A percentile compares a stretch with the other conserved stretches of the same genome.
Evolutionary conservation across 1,140 invertebrate genomes (phyloP).

Genomic region (Brachystomella parvula): DNA sequence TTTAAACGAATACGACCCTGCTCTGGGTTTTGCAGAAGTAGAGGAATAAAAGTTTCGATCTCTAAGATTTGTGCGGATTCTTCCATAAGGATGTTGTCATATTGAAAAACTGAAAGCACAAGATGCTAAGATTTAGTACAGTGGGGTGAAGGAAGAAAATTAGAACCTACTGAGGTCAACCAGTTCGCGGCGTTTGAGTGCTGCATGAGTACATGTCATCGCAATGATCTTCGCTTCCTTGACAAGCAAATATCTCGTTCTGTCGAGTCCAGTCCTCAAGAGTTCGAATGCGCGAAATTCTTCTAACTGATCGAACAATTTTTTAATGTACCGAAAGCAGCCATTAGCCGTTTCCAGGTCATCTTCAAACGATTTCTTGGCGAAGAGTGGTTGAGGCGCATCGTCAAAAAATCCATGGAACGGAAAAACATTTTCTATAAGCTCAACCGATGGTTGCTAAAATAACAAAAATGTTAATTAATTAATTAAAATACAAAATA

Average conservation of each 20-base stretch:
- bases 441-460: slow-evolving; percentile 43
- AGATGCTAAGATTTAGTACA: slow-evolving; percentile 12
- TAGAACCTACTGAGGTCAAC: slow-evolving; percentile 68
- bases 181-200: slow-evolving; percentile 89
- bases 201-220: slow-evolving; percentile 99
- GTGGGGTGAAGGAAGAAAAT: slow-evolving; percentile 12
- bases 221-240: slow-evolving; percentile 99
- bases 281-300: slow-evolving; percentile 98
- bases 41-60: slow-evolving; percentile 98
- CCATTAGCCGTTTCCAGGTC: slow-evolving; percentile 86
- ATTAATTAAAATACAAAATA: not conserved
- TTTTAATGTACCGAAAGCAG: slow-evolving; percentile 88
- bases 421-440: slow-evolving; percentile 68
- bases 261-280: slow-evolving; percentile 83
- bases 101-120: slow-evolving; percentile 69
- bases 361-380: slow-evolving; percentile 65
- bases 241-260: slow-evolving; percentile 86
- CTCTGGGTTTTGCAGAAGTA: slow-evolving; percentile 93
- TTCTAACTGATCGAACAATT: slow-evolving; percentile 94
- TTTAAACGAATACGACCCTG: slow-evolving; percentile 93
- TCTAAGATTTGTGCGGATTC: slow-evolving; percentile 98
- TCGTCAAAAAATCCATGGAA: slow-evolving; percentile 85
- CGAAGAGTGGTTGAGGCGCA: slow-evolving; percentile 87
- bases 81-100: slow-evolving; percentile 99
- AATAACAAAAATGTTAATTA: not conserved